phyloP scores from a whole-genome alignment of 2,113 vertebrate genomes.

The Axis porcinus region DNA sequence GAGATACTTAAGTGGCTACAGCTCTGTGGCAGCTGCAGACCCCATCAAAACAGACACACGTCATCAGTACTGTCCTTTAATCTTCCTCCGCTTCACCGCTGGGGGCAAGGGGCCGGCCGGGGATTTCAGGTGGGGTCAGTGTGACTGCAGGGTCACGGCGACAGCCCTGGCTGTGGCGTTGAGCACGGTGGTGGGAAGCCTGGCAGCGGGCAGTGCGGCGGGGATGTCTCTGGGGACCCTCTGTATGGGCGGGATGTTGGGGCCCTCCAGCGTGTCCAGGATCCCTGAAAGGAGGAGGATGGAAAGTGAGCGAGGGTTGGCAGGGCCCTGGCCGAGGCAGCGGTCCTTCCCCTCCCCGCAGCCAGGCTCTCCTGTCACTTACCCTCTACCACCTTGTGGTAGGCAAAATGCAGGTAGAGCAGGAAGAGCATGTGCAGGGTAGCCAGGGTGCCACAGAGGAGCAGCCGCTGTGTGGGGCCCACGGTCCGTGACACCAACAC shows the following conservation, averaged over 20 bases:
- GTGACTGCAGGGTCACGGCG: constrained; percentile 77
- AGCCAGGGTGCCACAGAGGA: constrained; percentile 91
- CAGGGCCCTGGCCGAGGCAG: background rate
- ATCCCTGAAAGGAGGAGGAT: constrained; percentile 83
- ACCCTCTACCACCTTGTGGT: constrained; percentile 98
- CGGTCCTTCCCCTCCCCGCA: fast-evolving
- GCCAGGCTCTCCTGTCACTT: constrained; percentile 32
- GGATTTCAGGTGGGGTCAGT: constrained; percentile 26
- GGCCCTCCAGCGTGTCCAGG: constrained; percentile 92
- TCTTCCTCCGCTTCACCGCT: constrained; percentile 17
- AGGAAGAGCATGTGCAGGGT: constrained; percentile 97
- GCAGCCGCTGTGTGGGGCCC: constrained; percentile 92
- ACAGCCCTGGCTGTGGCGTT: constrained; percentile 85
- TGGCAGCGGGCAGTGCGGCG: constrained; percentile 41
- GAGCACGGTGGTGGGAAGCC: constrained; percentile 73
- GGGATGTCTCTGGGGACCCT: constrained; percentile 93
- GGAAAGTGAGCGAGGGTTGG: background rate
- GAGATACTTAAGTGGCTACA: background rate
- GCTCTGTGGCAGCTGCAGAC: constrained; percentile 31
- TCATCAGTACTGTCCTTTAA: constrained; percentile 43
- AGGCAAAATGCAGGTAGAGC: constrained; percentile 97
- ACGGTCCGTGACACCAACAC: constrained; percentile 94
- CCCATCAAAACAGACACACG: background rate
- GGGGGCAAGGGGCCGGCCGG: background rate
- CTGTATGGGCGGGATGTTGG: constrained; percentile 90